These are phyloP conservation scores for Rhagium mordax DNA, from an alignment of 2,888 invertebrate species.

Conservation along the genomic window DNA sequence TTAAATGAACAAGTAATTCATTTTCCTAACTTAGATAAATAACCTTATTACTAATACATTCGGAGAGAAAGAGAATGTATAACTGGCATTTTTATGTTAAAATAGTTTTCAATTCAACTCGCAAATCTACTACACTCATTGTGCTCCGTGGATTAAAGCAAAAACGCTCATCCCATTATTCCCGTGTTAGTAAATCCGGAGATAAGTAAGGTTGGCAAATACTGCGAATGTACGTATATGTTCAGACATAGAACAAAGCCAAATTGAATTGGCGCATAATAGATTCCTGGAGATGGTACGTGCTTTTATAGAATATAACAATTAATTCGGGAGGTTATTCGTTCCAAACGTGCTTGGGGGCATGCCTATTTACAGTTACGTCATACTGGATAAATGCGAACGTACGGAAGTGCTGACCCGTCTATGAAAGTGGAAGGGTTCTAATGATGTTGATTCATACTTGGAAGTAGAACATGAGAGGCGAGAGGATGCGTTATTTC, in stretches of 20 bases:
- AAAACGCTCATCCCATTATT: conserved; percentile 42
- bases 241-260: conserved; percentile 51
- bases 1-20: too few relatives aligned
- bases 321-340: conserved; percentile 28
- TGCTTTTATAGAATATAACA: conserved; percentile 45
- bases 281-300: conserved; percentile 46
- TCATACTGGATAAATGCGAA: not conserved
- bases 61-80: too few relatives aligned
- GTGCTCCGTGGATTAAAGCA: conserved; percentile 41
- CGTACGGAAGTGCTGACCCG: not conserved
- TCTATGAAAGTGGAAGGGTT: conserved; percentile 1
- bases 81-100: not conserved
- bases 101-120: not conserved
- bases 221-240: conserved; percentile 47
- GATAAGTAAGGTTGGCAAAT: conserved; percentile 49
- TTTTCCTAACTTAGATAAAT: too few relatives aligned
- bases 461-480: not conserved
- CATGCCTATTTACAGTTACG: not conserved
- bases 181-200: conserved; percentile 44
- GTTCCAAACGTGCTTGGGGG: conserved; percentile 13
- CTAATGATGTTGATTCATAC: conserved; percentile 3
- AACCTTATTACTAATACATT: too few relatives aligned
- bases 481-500: not conserved
- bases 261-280: conserved; percentile 54
- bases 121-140: not conserved